phyloP scores from a whole-genome alignment of 2,888 invertebrate species.

The Polylopha cassiicola region DNA sequence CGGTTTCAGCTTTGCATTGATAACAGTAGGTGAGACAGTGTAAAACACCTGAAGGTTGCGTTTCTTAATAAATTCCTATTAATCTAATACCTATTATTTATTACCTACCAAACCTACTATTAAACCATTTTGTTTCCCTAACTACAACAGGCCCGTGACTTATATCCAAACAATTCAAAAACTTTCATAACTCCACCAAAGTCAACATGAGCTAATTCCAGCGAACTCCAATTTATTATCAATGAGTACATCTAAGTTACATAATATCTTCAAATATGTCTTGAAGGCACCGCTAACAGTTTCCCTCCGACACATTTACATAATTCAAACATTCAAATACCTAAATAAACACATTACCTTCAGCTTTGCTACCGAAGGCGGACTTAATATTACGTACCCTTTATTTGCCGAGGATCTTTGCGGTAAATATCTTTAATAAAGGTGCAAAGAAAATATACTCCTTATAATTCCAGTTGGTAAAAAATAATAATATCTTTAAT shows the following conservation, averaged over 20 bases:
- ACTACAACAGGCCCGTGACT: no score
- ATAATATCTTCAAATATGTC: conserved; percentile 21
- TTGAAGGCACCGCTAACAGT: conserved; percentile 18
- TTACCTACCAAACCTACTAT: no score
- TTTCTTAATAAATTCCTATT: no score
- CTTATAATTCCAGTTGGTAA: no score
- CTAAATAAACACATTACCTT: conserved; percentile 23
- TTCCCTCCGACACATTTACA: conserved; percentile 17
- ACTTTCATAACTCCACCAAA: no score
- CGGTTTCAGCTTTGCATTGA: no score
- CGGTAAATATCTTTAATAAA: conserved; percentile 19
- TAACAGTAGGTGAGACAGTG: no score
- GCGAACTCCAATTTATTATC: conserved; percentile 9
- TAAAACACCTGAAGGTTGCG: no score
- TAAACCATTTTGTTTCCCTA: no score
- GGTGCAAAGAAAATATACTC: conserved; percentile 12
- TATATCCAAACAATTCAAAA: no score
- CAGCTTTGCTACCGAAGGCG: conserved; percentile 22
- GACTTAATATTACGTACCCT: conserved; percentile 19
- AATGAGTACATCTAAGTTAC: conserved; percentile 7
- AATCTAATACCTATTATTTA: no score
- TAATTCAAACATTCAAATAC: conserved; percentile 20
- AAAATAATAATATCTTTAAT: no score
- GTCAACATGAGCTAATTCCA: neutral
- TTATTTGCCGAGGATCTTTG: conserved; percentile 19